phyloP scores from a whole-genome alignment of 2,888 invertebrate genomes.

The Matsumyia berberina region DNA sequence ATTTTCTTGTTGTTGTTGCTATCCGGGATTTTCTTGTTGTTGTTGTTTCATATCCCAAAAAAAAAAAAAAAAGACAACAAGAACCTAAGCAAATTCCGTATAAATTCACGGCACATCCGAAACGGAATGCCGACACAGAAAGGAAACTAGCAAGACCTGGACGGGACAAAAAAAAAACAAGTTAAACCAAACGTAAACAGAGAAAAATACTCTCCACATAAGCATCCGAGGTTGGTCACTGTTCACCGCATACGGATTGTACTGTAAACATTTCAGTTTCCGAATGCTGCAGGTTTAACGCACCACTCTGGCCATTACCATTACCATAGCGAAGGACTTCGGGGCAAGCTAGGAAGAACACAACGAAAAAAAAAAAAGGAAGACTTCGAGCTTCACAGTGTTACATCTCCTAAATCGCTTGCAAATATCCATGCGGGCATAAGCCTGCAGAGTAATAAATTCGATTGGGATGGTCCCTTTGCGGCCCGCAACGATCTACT shows the following conservation, averaged over 20 bases:
- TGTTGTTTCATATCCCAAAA: constrained; percentile 11
- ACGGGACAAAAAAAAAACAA: constrained; percentile 30
- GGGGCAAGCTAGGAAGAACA: constrained; percentile 23
- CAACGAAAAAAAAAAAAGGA: constrained; percentile 1
- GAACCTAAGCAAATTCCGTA: constrained; percentile 55
- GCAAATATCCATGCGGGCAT: constrained; percentile 73
- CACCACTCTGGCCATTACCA: constrained; percentile 63
- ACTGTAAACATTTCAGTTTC: constrained; percentile 69
- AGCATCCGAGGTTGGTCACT: constrained; percentile 62
- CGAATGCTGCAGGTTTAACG: constrained; percentile 66
- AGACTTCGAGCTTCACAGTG: constrained; percentile 46
- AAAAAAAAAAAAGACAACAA: constrained; percentile 12
- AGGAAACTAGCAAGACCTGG: constrained; percentile 24
- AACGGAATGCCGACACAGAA: constrained; percentile 52
- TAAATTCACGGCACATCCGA: constrained; percentile 72
- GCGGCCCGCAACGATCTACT: constrained; percentile 44
- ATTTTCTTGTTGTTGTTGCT: constrained; percentile 30
- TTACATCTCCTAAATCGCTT: constrained; percentile 68
- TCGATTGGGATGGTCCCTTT: constrained; percentile 58
- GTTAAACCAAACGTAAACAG: constrained; percentile 67
- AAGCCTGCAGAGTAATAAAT: constrained; percentile 73
- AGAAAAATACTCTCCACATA: constrained; percentile 56
- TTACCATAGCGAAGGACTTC: constrained; percentile 50
- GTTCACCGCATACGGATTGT: constrained; percentile 67
- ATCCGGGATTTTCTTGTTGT: not conserved